These are phyloP conservation scores for Coelopa pilipes DNA, from an alignment of 2,888 invertebrate genomes.

Conservation along the genomic window DNA sequence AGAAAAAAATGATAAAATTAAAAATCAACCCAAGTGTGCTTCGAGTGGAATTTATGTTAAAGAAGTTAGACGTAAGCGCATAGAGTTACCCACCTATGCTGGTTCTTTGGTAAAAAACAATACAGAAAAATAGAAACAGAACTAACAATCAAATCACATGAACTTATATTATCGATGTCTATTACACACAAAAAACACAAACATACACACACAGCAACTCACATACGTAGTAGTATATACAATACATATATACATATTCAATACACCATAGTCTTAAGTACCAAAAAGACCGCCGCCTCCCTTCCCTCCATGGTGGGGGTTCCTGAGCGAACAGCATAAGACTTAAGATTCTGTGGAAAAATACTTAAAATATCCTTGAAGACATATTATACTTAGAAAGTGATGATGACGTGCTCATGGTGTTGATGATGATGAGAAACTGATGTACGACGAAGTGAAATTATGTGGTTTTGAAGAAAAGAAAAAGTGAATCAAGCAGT, in stretches of 20 bases:
- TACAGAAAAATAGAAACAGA: background rate
- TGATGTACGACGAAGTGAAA: background rate
- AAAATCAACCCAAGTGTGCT: constrained; percentile 63
- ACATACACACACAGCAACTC: constrained; percentile 1
- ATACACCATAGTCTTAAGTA: background rate
- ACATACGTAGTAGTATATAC: background rate
- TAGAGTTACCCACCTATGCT: background rate
- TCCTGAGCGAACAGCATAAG: constrained; percentile 8
- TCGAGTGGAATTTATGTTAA: constrained; percentile 52
- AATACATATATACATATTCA: constrained; percentile 12
- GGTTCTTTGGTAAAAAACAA: background rate
- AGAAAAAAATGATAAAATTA: constrained; percentile 38
- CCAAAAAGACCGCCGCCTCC: background rate
- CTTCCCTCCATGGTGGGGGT: too few relatives aligned
- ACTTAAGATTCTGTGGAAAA: constrained; percentile 15
- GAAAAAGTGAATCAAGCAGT: background rate
- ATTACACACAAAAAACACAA: constrained; percentile 17
- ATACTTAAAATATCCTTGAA: constrained; percentile 18
- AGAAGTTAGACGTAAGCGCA: constrained; percentile 21
- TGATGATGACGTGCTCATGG: too few relatives aligned
- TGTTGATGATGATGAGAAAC: background rate
- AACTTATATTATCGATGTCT: constrained; percentile 30
- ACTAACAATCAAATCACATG: constrained; percentile 16
- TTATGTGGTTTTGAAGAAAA: background rate
- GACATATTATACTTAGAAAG: background rate